Conservation (phyloP, 1,140 invertebrate species). For the Hycleus cichorii region DNA sequence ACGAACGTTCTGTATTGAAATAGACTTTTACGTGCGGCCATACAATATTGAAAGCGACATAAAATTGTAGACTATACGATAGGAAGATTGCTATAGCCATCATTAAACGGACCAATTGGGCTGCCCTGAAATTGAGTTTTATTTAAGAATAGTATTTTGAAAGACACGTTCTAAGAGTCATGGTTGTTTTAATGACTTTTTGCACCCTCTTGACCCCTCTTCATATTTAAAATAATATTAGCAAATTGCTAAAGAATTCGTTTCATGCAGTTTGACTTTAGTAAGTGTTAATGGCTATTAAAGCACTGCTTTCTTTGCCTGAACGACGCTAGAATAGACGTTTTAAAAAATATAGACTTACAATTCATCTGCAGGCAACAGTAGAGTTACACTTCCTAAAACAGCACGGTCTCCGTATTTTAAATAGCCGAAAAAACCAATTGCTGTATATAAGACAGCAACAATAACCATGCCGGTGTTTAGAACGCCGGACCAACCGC, state of each 20-base stretch:
- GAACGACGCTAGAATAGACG: neutral
- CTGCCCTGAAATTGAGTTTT: constrained; percentile 51
- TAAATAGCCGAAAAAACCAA: constrained; percentile 88
- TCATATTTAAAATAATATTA: no score
- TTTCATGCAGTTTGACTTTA: no score
- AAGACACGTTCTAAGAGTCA: no score
- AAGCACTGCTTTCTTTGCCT: no score
- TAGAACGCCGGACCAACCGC: constrained; percentile 73
- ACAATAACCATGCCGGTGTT: constrained; percentile 86
- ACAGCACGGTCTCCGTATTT: constrained; percentile 73
- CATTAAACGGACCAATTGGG: constrained; percentile 68
- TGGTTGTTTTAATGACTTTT: no score
- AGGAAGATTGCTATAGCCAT: constrained; percentile 84
- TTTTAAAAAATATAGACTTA: constrained; percentile 45
- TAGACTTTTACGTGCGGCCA: constrained; percentile 64
- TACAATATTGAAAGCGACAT: constrained; percentile 84
- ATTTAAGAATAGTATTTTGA: neutral
- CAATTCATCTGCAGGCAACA: constrained; percentile 65
- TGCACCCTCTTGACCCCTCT: no score
- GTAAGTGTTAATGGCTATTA: no score
- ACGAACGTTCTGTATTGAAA: constrained; percentile 50
- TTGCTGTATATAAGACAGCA: constrained; percentile 69
- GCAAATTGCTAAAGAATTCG: no score
- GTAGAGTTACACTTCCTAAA: constrained; percentile 74
- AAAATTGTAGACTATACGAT: constrained; percentile 85